Base-by-base conservation (phyloP, 1,140 invertebrate genomes). In the Nylanderia fulva region DNA sequence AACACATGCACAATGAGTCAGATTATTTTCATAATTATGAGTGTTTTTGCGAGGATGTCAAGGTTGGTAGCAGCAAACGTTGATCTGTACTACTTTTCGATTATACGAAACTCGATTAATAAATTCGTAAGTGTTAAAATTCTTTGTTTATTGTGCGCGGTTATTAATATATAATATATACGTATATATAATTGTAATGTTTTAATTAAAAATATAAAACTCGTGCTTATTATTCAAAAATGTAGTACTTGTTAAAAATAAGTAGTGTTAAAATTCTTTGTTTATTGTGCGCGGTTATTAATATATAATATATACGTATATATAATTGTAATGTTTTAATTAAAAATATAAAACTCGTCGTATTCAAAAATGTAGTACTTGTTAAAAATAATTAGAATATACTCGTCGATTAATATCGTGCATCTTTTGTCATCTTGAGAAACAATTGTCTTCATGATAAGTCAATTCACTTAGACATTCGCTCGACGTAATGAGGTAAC, bases 401-500 rank as follows among this genome's bases (percentile, higher is more conserved):
- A 58, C 3, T 74, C n/a, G 9, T 56, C 9, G 33, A 56, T 64
- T 45, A 29, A 33, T 2, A 29, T 56, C 29, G 29, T 56, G 27
- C 29, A 18, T 33, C 45, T 6, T 63, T 6, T 63, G 18, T 2
- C 7, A 33, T 52, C 0, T 27, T 64, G 15, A 52, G 24, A 13
- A 45, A 36, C 13, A 48, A 48, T 15, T 0, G 27, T 52, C 42
- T 60, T 27, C 15, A 36, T 7, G 58, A 2, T 36, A 24, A 7
- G 13, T 75, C 36, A 27, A 76, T 63, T 76, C 39, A 18, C 39
- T 58, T 63, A 61, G 60, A 76, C 36, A 75, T 61, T 56, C 39
- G 74, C 54, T 42, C 39, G 58, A 72, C 18, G 48, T 71, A 64
- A 64, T 63, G 66, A 80, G 42, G 58, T 64, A 68, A 45, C 63